Conservation (phyloP, 2,113 vertebrate species). For the Mirza zaza region DNA sequence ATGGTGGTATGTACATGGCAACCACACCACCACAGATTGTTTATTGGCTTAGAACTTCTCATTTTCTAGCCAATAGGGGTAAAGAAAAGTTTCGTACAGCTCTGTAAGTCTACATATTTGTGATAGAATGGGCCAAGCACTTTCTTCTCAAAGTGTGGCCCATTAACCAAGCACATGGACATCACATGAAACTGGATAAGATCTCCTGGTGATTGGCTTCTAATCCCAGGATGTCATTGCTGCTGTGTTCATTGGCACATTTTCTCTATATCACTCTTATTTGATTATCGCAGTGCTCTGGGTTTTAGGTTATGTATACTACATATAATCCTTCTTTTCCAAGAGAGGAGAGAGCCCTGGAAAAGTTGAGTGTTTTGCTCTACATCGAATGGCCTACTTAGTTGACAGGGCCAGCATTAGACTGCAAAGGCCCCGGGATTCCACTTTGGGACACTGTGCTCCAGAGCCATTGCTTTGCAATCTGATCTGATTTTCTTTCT, state of each 20-base stretch:
- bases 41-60: not conserved
- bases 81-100: not conserved
- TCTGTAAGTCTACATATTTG: constrained; percentile 2
- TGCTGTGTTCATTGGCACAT: not conserved
- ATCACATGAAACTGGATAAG: not conserved
- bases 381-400: not conserved
- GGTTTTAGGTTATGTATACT: not conserved
- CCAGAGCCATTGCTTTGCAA: not conserved
- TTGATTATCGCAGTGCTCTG: not conserved
- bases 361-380: not conserved
- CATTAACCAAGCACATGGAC: not conserved
- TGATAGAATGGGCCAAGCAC: not conserved
- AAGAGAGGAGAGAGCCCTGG: not conserved
- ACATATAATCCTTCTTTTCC: not conserved
- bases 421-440: not conserved
- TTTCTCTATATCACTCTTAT: not conserved
- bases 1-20: not conserved
- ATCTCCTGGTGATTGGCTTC: not conserved
- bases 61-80: not conserved
- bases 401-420: not conserved
- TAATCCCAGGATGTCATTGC: not conserved
- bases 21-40: not conserved
- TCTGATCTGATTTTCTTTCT: not conserved
- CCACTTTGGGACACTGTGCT: not conserved
- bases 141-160: constrained; percentile 5